Base-by-base conservation (phyloP, 1,140 invertebrate genomes). In the Meloidogyne hapla region DNA sequence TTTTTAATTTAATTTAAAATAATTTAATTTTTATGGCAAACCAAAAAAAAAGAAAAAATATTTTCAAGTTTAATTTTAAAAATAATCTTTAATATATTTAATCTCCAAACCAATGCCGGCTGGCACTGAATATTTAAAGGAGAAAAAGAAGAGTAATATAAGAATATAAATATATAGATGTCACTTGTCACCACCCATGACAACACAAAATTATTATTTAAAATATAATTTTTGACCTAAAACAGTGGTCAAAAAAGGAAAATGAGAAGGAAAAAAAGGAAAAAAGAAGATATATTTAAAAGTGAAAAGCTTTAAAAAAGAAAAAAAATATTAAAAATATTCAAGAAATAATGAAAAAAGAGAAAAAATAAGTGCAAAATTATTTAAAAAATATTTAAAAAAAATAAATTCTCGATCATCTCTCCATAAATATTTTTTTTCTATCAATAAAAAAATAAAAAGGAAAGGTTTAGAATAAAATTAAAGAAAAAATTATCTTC, bases 31-130 rank as follows among this genome's bases (percentile, higher is more conserved):
- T 4, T 33, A 8, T 33, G 33, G 33, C 4, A 33, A 33, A 33
- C 33, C n/a, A n/a, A n/a, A n/a, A n/a, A n/a, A 45, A 15, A n/a
- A 56, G 1, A n/a, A n/a, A 56, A 0, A n/a, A n/a, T n/a, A n/a
- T n/a, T 1, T 6, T 56, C 0, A 56, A 56, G 18, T 56, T 56
- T 56, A n/a, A 56, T n/a, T n/a, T 15, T 15, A 56, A 56, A 56
- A 56, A 56, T 56, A 56, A 56, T 56, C 48, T 56, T 56, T 5
- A n/a, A n/a, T n/a, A 56, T 56, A 48, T 18, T 56, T 56, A 56
- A 56, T n/a, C 48, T 56, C 33, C 33, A 56, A 56, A 56, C 48
- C n/a, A 56, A 56, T 56, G 48, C 48, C 48, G 48, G n/a, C n/a
- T 56, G 48, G 48, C 48, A 56, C 48, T 56, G n/a, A 56, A 12